phyloP scores from a whole-genome alignment of 2,888 invertebrate species.

The Ectropis crepuscularia region DNA sequence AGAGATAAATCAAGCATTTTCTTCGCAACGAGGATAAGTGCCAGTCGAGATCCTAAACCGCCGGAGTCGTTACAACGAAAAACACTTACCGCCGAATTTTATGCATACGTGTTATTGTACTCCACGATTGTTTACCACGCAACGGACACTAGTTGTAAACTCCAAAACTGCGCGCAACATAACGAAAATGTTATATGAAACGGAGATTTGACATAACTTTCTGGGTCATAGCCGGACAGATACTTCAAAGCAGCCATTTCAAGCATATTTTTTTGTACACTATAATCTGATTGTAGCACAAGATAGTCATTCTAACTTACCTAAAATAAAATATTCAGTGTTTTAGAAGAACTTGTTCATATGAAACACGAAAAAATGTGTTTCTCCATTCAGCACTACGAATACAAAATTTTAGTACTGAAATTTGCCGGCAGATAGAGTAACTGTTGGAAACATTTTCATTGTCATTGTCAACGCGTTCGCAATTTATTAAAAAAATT shows the following conservation, averaged over 20 bases:
- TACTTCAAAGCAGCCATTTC: slow-evolving; percentile 59
- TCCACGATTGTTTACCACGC: slow-evolving; percentile 31
- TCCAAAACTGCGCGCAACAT: slow-evolving; percentile 57
- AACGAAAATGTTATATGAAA: slow-evolving; percentile 69
- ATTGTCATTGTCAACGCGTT: slow-evolving; percentile 57
- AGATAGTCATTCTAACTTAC: slow-evolving; percentile 63
- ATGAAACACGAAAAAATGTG: slow-evolving; percentile 82
- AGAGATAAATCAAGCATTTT: slow-evolving; percentile 67
- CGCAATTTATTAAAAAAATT: slow-evolving; percentile 31
- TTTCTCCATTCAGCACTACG: slow-evolving; percentile 83
- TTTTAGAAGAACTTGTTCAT: slow-evolving; percentile 78
- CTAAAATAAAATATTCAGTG: slow-evolving; percentile 74
- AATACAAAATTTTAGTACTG: slow-evolving; percentile 83
- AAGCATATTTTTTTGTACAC: slow-evolving; percentile 41
- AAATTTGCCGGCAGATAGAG: slow-evolving; percentile 63
- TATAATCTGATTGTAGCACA: slow-evolving; percentile 17
- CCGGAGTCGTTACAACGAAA: slow-evolving; percentile 30
- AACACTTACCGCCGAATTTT: slow-evolving; percentile 43
- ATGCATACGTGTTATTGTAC: slow-evolving; percentile 18
- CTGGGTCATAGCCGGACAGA: slow-evolving; percentile 75
- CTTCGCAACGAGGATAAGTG: slow-evolving; percentile 45
- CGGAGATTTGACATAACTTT: slow-evolving; percentile 81
- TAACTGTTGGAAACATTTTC: slow-evolving; percentile 32
- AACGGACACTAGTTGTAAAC: slow-evolving; percentile 38
- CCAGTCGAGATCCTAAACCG: slow-evolving; percentile 38